Percentiles rank a stretch among this genome's conserved stretches.
Evolutionary conservation across 1,140 invertebrate species (phyloP).

Genomic region (Hycleus cichorii): DNA sequence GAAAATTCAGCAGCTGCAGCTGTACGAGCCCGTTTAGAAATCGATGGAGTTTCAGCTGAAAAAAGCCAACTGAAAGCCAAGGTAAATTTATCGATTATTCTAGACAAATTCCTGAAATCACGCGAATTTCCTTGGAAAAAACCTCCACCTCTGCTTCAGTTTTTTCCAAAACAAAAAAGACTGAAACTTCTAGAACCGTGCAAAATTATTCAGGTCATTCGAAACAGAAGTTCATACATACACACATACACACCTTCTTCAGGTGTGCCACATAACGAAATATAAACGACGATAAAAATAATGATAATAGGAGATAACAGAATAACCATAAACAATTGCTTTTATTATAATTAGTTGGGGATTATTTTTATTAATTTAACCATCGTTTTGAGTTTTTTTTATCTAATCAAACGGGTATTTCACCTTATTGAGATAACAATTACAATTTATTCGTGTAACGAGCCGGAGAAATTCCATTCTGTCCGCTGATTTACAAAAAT

Average conservation of each 20-base stretch:
- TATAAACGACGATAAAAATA: constrained; percentile 25
- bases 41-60: constrained; percentile 68
- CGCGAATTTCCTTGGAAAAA: background rate
- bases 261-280: constrained; percentile 26
- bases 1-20: constrained; percentile 54
- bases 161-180: background rate
- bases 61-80: constrained; percentile 65
- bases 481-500: too few species aligned
- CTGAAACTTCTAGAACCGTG: background rate
- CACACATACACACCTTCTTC: constrained; percentile 19
- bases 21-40: constrained; percentile 56
- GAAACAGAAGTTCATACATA: constrained; percentile 1
- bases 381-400: too few species aligned
- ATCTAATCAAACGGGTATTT: background rate
- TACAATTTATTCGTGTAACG: too few species aligned
- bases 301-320: background rate
- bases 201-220: constrained; percentile 16
- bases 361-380: too few species aligned
- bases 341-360: too few species aligned
- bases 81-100: constrained; percentile 41
- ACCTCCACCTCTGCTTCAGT: background rate
- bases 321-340: too few species aligned
- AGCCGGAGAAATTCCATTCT: too few species aligned
- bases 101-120: background rate
- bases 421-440: too few species aligned